Evolutionary conservation across 2,113 vertebrate species (phyloP), one percentile per base, ranked within the genome.

Genomic region (Platanista minor): DNA sequence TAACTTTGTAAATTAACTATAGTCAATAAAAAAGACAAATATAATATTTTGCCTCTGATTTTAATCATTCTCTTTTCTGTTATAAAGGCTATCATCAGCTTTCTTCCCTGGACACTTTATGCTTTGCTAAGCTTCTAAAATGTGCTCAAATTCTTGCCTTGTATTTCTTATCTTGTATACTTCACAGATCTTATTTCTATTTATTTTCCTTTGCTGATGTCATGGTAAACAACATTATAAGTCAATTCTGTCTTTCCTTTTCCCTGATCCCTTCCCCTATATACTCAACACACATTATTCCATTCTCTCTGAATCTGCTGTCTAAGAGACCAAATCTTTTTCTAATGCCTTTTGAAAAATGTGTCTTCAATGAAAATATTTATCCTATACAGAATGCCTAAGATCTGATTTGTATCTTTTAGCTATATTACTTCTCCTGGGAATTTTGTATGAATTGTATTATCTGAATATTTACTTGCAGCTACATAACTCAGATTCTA

Each of bases 321-420:
- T 15, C 61, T 96, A 69, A 83, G 62, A 90, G 36, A 90, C 13
- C 14, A 93, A 41, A 87, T 86, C 29, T 86, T 95, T 75, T 85
- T 43, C 46, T 83, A 93, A 75, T 49, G 27, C 29, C 13, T n/a
- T 82, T 80, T 85, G 82, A 95, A 95, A 97, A 95, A 82, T 86
- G 7, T 78, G 4, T 90, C 69, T 96, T 86, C 75, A 78, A 12
- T 90, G n/a, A 95, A 97, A 95, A 92, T 54, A 87, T 84, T 95
- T 97, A 62, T 81, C 33, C 46, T 72, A 20, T 90, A 90, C 18
- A 97, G 64, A 66, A 91, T 90, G 36, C 25, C 36, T 54, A 18
- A 59, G 25, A 94, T 88, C 46, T 92, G 67, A 96, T 71, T 95
- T 95, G 85, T 92, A 92, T 78, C 93, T 88, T 91, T 97, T 67